phyloP scores from a whole-genome alignment of 2,113 vertebrate species.

The Gymnorhina tibicen region DNA sequence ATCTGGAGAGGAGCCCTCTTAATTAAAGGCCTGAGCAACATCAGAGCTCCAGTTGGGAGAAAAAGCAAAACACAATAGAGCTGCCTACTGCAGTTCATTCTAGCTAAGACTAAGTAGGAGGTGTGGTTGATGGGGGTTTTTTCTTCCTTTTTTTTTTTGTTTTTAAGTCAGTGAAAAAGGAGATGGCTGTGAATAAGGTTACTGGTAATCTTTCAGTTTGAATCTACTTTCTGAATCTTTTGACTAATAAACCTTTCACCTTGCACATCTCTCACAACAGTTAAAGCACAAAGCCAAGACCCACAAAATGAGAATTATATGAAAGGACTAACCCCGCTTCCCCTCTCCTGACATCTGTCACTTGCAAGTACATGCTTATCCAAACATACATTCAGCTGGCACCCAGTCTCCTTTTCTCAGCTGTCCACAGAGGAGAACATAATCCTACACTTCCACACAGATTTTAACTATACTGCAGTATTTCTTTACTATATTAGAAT shows the following conservation, averaged over 20 bases:
- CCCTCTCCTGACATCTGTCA: not conserved
- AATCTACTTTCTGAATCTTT: not conserved
- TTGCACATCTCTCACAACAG: not conserved
- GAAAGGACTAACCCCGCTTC: not conserved
- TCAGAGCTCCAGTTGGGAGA: not conserved
- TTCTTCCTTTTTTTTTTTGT: not conserved
- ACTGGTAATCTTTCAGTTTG: not conserved
- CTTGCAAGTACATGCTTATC: not conserved
- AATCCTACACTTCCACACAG: not conserved
- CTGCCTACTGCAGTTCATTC: not conserved
- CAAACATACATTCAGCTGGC: not conserved
- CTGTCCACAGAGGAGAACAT: not conserved
- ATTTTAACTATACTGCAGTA: not conserved
- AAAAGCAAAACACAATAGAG: not conserved
- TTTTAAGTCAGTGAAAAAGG: not conserved
- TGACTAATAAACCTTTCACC: not conserved
- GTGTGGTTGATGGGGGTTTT: not conserved
- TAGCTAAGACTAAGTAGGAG: not conserved
- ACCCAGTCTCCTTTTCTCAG: not conserved
- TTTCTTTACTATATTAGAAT: not conserved
- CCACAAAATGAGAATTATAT: not conserved
- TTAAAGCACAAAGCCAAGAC: not conserved
- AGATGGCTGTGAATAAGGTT: not conserved
- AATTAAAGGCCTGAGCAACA: not conserved
- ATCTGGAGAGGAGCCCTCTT: not conserved